A percentile compares a stretch with the other conserved stretches of the same genome.
Evolutionary conservation across 2,888 invertebrate genomes (phyloP).

Genomic region (Thymelicus lineola): DNA sequence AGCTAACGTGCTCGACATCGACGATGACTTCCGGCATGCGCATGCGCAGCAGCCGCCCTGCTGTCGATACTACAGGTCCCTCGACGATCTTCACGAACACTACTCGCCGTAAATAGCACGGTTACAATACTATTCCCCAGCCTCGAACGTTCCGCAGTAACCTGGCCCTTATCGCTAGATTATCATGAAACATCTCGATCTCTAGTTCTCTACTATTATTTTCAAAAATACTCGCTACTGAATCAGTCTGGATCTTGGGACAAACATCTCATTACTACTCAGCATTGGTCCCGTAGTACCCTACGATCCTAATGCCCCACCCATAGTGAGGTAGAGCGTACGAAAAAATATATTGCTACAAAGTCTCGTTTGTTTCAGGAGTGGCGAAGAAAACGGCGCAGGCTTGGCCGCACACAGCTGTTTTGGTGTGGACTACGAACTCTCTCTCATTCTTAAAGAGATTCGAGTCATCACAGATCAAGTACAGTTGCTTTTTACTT

Average conservation of each 20-base stretch:
- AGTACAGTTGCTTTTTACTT: constrained; percentile 66
- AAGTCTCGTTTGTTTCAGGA: constrained; percentile 71
- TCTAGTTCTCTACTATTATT: constrained; percentile 44
- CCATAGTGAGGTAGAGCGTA: constrained; percentile 72
- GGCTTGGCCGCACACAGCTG: constrained; percentile 93
- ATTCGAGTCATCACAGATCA: constrained; percentile 96
- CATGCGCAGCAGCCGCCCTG: constrained; percentile 90
- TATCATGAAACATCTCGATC: constrained; percentile 44
- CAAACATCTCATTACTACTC: constrained; percentile 57
- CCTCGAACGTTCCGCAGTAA: constrained; percentile 80
- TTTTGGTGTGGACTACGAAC: constrained; percentile 96
- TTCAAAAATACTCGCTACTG: constrained; percentile 50
- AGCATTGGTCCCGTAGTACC: constrained; percentile 80
- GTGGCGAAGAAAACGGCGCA: constrained; percentile 88
- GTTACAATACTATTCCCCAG: constrained; percentile 81
- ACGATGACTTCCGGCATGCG: constrained; percentile 96
- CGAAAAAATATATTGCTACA: constrained; percentile 76
- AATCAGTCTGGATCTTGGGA: constrained; percentile 66
- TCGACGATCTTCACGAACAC: constrained; percentile 86
- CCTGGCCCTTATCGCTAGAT: constrained; percentile 75
- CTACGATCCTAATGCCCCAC: constrained; percentile 77
- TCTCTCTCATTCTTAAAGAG: constrained; percentile 97
- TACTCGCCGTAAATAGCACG: constrained; percentile 85
- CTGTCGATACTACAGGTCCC: constrained; percentile 92
- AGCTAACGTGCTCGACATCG: constrained; percentile 98